phyloP scores from a whole-genome alignment of 53 echinoderm and acorn worm genomes.

The Zoroaster sp. region DNA sequence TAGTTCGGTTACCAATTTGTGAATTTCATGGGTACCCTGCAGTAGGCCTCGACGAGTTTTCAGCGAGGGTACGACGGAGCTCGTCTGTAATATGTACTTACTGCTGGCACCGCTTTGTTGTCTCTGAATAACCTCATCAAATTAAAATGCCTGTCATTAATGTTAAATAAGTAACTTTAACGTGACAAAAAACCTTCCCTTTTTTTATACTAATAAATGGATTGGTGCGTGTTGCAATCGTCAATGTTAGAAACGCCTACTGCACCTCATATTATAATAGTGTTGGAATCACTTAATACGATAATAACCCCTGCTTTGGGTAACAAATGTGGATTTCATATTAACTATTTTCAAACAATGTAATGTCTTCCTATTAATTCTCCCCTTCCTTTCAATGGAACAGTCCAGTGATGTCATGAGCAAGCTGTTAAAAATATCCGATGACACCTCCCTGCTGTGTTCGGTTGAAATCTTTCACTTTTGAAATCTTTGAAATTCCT shows the following conservation, averaged over 20 bases:
- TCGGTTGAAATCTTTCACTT: not conserved
- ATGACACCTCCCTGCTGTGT: not conserved
- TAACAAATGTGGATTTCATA: conserved; percentile 13
- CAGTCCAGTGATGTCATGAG: not conserved
- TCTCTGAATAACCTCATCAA: conserved; percentile 40
- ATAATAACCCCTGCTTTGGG: conserved; percentile 11
- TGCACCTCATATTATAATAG: not conserved
- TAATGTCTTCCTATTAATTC: conserved; percentile 24
- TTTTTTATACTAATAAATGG: conserved; percentile 11
- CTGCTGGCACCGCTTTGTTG: conserved; percentile 14
- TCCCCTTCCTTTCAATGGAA: not conserved
- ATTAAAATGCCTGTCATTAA: conserved; percentile 44
- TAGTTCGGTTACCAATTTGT: conserved; percentile 20
- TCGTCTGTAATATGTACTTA: conserved; percentile 30
- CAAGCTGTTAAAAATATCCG: not conserved
- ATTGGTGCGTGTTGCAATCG: conserved; percentile 11
- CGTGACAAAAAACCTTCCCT: not conserved
- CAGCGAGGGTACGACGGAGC: conserved; percentile 1
- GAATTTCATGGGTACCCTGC: conserved; percentile 8
- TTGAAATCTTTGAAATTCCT: not conserved
- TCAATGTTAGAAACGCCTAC: not conserved
- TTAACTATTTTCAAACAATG: conserved; percentile 31
- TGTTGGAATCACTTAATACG: not conserved
- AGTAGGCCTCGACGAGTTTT: not conserved
- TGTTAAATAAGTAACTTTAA: conserved; percentile 1